Conservation (phyloP, 2,888 invertebrate species). For the Xestoiulus laeticollis region DNA sequence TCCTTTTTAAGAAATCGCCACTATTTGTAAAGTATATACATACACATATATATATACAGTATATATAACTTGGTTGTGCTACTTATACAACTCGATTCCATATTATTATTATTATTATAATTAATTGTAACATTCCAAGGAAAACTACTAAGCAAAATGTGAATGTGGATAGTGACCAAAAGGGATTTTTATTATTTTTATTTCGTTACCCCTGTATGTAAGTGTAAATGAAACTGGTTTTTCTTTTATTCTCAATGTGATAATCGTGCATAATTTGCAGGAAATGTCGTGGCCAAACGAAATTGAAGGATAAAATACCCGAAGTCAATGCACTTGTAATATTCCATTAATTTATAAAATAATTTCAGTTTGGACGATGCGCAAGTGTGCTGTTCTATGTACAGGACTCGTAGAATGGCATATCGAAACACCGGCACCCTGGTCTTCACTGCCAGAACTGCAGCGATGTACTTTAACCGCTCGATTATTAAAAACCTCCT, state of each 20-base stretch:
- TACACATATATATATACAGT: background rate
- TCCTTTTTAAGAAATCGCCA: conserved; percentile 39
- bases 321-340: conserved; percentile 27
- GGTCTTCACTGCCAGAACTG: background rate
- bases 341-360: conserved; percentile 32
- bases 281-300: conserved; percentile 26
- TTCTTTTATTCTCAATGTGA: conserved; percentile 4
- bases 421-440: background rate
- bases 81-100: conserved; percentile 41
- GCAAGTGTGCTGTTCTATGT: background rate
- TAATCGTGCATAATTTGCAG: conserved; percentile 35
- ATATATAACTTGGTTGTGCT: conserved; percentile 42
- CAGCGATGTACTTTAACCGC: conserved; percentile 32
- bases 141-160: conserved; percentile 35
- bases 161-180: conserved; percentile 30
- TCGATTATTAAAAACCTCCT: background rate
- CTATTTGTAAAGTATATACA: conserved; percentile 36
- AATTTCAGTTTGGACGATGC: background rate
- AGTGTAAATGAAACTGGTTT: conserved; percentile 22
- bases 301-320: background rate
- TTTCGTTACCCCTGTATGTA: conserved; percentile 29
- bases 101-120: background rate
- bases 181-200: conserved; percentile 32
- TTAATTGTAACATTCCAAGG: conserved; percentile 39
- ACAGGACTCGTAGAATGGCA: background rate